A percentile compares a stretch with the other conserved stretches of the same genome.
Evolutionary conservation across 2,113 vertebrate species (phyloP).

Genomic region (Sitta europaea): DNA sequence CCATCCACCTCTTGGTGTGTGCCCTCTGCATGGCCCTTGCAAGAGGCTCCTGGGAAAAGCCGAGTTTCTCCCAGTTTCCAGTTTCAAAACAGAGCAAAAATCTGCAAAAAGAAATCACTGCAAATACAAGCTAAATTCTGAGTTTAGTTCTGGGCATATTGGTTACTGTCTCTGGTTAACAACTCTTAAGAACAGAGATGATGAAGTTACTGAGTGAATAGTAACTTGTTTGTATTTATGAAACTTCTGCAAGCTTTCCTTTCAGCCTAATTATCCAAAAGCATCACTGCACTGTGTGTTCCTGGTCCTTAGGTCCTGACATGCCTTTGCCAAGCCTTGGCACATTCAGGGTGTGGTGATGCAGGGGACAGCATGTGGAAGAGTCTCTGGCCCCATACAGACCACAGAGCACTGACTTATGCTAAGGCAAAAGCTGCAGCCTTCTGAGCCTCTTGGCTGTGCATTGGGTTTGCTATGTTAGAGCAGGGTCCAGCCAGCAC

Average conservation of each 20-base stretch:
- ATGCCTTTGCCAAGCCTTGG: neutral
- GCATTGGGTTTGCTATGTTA: neutral
- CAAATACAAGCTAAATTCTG: neutral
- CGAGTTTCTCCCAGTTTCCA: neutral
- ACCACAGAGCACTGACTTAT: neutral
- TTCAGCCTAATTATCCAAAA: neutral
- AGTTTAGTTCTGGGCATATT: neutral
- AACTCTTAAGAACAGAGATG: neutral
- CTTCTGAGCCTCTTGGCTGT: neutral
- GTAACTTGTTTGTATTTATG: neutral
- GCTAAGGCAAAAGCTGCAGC: neutral
- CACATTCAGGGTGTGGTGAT: neutral
- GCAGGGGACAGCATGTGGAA: neutral
- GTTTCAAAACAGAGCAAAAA: neutral
- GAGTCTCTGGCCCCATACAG: neutral
- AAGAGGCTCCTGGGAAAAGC: neutral
- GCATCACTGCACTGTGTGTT: neutral
- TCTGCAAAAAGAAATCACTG: neutral
- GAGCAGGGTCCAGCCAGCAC: neutral
- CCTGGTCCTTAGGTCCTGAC: neutral
- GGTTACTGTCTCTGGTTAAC: neutral
- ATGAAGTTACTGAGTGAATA: neutral
- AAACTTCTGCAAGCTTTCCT: neutral
- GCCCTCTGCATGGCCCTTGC: neutral
- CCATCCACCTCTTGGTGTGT: neutral